phyloP scores from a whole-genome alignment of 2,888 invertebrate genomes.

The Drosophila crucigera region DNA sequence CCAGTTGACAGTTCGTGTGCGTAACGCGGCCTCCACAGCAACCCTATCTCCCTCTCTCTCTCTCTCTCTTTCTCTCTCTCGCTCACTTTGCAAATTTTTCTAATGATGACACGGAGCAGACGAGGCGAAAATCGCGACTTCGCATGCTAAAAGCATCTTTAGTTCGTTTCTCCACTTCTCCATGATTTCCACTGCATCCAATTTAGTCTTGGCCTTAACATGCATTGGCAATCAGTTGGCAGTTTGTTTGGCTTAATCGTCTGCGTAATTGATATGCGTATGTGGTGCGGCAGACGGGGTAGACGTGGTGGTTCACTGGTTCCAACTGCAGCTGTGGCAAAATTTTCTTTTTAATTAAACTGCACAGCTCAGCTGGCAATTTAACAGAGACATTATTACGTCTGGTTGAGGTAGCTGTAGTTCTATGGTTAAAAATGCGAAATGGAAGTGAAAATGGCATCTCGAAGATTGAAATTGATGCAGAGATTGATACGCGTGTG shows the following conservation, averaged over 20 bases:
- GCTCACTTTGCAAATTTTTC: conserved; percentile 58
- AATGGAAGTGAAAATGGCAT: conserved; percentile 62
- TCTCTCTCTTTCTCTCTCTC: background rate
- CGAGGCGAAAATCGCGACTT: conserved; percentile 4
- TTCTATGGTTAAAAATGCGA: conserved; percentile 37
- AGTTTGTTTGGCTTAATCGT: conserved; percentile 81
- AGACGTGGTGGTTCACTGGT: background rate
- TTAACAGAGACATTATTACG: conserved; percentile 74
- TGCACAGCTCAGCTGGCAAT: conserved; percentile 63
- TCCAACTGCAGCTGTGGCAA: background rate
- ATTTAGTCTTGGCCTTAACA: conserved; percentile 50
- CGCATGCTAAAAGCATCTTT: conserved; percentile 22
- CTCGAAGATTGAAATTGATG: conserved; percentile 51
- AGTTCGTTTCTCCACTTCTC: background rate
- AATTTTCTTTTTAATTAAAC: conserved; percentile 66
- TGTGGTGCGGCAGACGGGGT: conserved; percentile 11
- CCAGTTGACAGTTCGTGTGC: conserved; percentile 80
- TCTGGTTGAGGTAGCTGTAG: conserved; percentile 28
- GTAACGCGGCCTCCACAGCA: conserved; percentile 61
- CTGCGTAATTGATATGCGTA: conserved; percentile 74
- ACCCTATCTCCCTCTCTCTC: background rate
- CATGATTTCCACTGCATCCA: conserved; percentile 24
- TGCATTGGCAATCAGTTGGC: conserved; percentile 77
- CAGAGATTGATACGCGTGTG: conserved; percentile 61
- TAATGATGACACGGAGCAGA: conserved; percentile 68